Percentiles rank a stretch among this genome's conserved stretches.
Evolutionary conservation across 2,113 vertebrate genomes (phyloP).

Genomic region (Tylochromis polylepis): DNA sequence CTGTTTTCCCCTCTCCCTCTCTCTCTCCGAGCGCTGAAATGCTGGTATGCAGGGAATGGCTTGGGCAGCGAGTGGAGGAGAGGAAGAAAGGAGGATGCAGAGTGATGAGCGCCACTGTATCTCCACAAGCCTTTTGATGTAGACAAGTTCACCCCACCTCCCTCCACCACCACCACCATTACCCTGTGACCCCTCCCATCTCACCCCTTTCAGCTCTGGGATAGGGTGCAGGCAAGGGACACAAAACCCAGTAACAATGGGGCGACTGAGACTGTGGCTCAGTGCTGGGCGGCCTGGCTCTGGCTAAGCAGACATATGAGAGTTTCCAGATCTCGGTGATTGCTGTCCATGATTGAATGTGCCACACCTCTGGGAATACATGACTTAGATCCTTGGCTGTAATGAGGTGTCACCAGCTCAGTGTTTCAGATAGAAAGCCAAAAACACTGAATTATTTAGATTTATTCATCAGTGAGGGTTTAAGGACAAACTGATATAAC

Average conservation of each 20-base stretch:
- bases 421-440: background rate
- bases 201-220: constrained; percentile 28
- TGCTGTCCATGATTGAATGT: background rate
- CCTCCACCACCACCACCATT: background rate
- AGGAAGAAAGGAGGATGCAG: constrained; percentile 70
- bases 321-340: background rate
- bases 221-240: constrained; percentile 47
- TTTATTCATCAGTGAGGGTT: constrained; percentile 8
- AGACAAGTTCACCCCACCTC: constrained; percentile 17
- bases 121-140: constrained; percentile 68
- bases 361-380: background rate
- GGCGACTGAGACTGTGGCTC: constrained; percentile 24
- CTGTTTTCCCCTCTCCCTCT: background rate
- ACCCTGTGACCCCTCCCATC: background rate
- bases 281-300: background rate
- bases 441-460: constrained; percentile 5
- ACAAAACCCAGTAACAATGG: constrained; percentile 43
- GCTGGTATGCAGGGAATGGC: constrained; percentile 70
- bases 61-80: constrained; percentile 39
- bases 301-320: background rate
- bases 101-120: constrained; percentile 72
- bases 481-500: constrained; percentile 3
- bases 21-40: constrained; percentile 59
- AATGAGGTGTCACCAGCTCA: constrained; percentile 9
- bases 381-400: background rate